phyloP scores from a whole-genome alignment of 2,113 vertebrate species.

The Tragulus kanchil region DNA sequence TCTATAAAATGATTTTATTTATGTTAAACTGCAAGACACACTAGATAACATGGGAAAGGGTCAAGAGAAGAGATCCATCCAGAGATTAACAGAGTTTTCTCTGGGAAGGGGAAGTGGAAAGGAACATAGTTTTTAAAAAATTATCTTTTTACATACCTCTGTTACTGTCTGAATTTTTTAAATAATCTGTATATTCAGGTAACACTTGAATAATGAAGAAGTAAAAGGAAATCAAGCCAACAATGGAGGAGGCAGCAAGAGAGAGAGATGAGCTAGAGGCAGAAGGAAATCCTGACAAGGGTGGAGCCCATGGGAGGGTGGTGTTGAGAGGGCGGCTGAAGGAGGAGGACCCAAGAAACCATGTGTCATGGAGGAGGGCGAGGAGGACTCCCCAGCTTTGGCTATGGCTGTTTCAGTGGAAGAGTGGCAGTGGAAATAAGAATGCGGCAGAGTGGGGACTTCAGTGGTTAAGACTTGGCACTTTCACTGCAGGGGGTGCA shows the following conservation, averaged over 20 bases:
- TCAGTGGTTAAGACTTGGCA: neutral
- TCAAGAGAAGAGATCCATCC: neutral
- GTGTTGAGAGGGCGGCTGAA: neutral
- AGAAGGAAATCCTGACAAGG: neutral
- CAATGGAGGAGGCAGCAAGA: neutral
- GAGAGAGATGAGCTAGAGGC: neutral
- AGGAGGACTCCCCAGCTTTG: neutral
- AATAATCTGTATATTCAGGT: neutral
- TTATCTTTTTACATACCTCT: neutral
- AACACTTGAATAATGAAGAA: neutral
- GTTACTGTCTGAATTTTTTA: conserved; percentile 15
- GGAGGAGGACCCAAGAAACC: neutral
- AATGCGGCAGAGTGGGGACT: neutral
- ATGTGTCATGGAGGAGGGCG: neutral
- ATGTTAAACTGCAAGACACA: conserved; percentile 21
- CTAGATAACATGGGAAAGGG: neutral
- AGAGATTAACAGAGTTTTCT: neutral
- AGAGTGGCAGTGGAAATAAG: neutral
- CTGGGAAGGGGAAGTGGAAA: neutral
- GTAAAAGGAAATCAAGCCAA: neutral
- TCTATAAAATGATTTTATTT: neutral
- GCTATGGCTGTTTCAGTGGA: neutral
- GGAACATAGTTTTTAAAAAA: neutral
- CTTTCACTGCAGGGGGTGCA: neutral
- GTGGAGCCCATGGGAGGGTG: accelerated